Evolutionary conservation across 2,797 vertebrate species (phyloP).

Genomic region (Oreochromis grahami): DNA sequence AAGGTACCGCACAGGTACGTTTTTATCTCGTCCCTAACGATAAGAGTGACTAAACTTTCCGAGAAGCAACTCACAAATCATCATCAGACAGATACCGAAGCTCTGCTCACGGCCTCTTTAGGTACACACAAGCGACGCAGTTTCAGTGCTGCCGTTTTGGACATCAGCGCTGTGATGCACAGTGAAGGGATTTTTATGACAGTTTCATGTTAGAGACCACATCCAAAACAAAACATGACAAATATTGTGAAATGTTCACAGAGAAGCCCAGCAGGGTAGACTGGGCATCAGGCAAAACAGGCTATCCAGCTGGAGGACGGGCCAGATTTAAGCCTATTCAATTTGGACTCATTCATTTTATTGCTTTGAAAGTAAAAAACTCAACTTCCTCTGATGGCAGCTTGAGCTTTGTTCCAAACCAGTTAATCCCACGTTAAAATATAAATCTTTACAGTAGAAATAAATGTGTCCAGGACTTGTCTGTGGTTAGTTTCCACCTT

Average conservation of each 20-base stretch:
- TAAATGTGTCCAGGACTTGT: neutral
- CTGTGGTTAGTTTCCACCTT: neutral
- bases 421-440: neutral
- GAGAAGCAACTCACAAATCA: neutral
- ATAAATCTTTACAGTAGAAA: neutral
- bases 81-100: neutral
- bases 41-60: neutral
- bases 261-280: neutral
- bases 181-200: neutral
- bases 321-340: neutral
- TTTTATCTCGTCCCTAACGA: neutral
- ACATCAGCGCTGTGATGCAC: neutral
- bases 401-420: neutral
- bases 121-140: neutral
- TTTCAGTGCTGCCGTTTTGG: neutral
- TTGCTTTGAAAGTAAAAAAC: neutral
- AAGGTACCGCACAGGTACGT: neutral
- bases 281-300: neutral
- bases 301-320: neutral
- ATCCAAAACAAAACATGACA: neutral
- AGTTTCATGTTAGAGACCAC: neutral
- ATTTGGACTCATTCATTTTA: neutral
- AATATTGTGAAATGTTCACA: neutral
- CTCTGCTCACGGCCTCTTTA: neutral
- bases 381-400: neutral